Base-by-base conservation (phyloP, 2,797 vertebrate genomes). In the Ctenosaura bakeri region DNA sequence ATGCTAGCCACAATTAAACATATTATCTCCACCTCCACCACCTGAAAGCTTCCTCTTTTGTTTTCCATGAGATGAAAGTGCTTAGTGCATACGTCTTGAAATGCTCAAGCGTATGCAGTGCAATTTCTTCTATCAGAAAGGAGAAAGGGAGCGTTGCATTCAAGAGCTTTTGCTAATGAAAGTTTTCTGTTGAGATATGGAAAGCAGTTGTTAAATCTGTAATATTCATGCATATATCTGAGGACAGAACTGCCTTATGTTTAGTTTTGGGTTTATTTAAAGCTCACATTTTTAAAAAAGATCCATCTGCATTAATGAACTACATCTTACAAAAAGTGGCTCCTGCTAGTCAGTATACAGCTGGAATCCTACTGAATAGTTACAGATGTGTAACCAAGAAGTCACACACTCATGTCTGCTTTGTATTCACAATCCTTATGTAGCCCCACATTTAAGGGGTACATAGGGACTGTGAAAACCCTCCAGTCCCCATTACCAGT, bases 251-350 rank as follows among this genome's bases (percentile, higher is more conserved):
- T 0, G n/a, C 77, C 38, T 78, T 85, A 88, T 8, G 93, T 85
- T 85, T 81, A 52, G 94, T 91, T 91, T 94, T 95, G 94, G 94
- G 92, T 95, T 96, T 95, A 88, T 94, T 96, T 95, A 81, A 14
- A 64, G 4, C 54, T 24, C 6, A 77, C 14, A 4, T 18, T 20
- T 62, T 6, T 22, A 18, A 14, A 56, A 5, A 59, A 59, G 18
- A 59, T 13, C 56, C 20, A 62, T 22, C 59, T 62, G 1, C 59
- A 22, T 62, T 62, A 62, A 62, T 22, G 59, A 62, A 62, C 18
- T 62, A 20, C 59, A 62, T 22, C 59, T 62, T 62, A 59, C 59
- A 59, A 59, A 59, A 59, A 0, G 20, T 22, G 18, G 4, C 59
- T 59, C 59, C 59, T 62, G 59, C 20, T 4, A 62, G 59, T 62